phyloP scores from a whole-genome alignment of 2,888 invertebrate species.

The Phanerotoma sp. region DNA sequence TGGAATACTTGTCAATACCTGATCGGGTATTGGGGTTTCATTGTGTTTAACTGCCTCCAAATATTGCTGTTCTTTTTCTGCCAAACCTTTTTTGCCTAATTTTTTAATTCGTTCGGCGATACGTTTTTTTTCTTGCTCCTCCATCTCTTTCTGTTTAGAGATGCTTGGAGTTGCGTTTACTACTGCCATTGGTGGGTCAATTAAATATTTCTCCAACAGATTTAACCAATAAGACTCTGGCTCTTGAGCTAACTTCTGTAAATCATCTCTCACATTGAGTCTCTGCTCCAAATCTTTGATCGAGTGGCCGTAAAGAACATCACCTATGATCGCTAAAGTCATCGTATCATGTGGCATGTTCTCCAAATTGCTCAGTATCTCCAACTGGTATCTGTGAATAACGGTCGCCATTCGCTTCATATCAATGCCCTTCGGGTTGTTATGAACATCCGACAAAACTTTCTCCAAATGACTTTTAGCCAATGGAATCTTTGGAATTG shows the following conservation, averaged over 20 bases:
- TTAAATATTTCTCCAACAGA: slow-evolving; percentile 70
- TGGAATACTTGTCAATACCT: slow-evolving; percentile 71
- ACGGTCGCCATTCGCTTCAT: slow-evolving; percentile 75
- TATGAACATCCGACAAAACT: slow-evolving; percentile 58
- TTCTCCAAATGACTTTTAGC: slow-evolving; percentile 64
- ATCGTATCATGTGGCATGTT: slow-evolving; percentile 75
- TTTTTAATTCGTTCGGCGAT: slow-evolving; percentile 66
- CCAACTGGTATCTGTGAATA: slow-evolving; percentile 70
- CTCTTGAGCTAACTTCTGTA: slow-evolving; percentile 66
- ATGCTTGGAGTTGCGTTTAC: slow-evolving; percentile 69
- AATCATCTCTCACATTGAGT: slow-evolving; percentile 67
- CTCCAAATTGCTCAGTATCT: slow-evolving; percentile 72
- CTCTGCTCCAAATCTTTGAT: slow-evolving; percentile 71
- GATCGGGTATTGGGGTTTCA: slow-evolving; percentile 72
- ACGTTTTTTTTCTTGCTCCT: slow-evolving; percentile 71
- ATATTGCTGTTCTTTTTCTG: slow-evolving; percentile 64
- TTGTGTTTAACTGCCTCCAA: slow-evolving; percentile 73
- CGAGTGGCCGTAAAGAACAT: slow-evolving; percentile 78
- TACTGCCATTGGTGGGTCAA: slow-evolving; percentile 65
- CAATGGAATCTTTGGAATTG: slow-evolving; percentile 65
- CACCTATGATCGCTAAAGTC: slow-evolving; percentile 77
- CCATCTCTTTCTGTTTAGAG: slow-evolving; percentile 67
- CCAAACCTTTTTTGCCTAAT: slow-evolving; percentile 71
- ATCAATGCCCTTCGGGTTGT: slow-evolving; percentile 63
- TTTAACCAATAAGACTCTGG: slow-evolving; percentile 69